Evolutionary conservation across 2,797 vertebrate genomes (phyloP), one percentile per base, ranked within the genome.

Genomic region (Amblyopsis hoosieri): DNA sequence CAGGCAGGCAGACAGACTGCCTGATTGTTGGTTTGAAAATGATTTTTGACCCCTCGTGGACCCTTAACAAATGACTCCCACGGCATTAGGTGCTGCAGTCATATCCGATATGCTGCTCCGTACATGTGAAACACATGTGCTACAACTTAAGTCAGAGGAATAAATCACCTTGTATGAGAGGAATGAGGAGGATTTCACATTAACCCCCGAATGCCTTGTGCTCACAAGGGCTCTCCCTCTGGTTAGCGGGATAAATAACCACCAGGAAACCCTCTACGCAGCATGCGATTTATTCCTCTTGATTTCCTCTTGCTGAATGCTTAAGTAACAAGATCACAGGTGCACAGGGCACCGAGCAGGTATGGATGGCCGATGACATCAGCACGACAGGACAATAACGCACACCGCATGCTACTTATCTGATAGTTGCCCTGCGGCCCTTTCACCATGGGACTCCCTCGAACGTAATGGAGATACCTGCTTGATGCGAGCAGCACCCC

Each of bases 61-160:
- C 70, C 75, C 60, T 79, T 57, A 76, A 88, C 83, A 87, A 90
- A 91, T 85, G 79, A 82, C 64, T 89, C 87, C 79, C 85, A 77
- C 76, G 80, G 69, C 75, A 52, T 81, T 57, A 56, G 60, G 79
- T 78, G 78, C 85, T 83, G 79, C 78, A 81, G 75, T 84, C 88
- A 82, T 83, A 88, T 85, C 87, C 76, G 85, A 88, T 84, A 69
- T 80, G 83, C 81, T 75, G 72, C 75, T 86, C 81, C 82, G 83
- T 90, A 81, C 79, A 85, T 84, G 80, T 23, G 69, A 86, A 84
- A 87, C 87, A 90, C 91, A 92, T 92, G 85, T 91, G 90, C 89
- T 93, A 89, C 83, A 85, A 87, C 87, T 93, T 91, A 91, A 86
- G 81, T 80, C 75, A 5, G 64, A 64, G 63, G 79, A 85, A 89